Percentiles rank a stretch among this genome's conserved stretches.
These are phyloP conservation scores for Ochotona curzoniae DNA, from an alignment of 2,113 vertebrate species.

Conservation along the genomic window DNA sequence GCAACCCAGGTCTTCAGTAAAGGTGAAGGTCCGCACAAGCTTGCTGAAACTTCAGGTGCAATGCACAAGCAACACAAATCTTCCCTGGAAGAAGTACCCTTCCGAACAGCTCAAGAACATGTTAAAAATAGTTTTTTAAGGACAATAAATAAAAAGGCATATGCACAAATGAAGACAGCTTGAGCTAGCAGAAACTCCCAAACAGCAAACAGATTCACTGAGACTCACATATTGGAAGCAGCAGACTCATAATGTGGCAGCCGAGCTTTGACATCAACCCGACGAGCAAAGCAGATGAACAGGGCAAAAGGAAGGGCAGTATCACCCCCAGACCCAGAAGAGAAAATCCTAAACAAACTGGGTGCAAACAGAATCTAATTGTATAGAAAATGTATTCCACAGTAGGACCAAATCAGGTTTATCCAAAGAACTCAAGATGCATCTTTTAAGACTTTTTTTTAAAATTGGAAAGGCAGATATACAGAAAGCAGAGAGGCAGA, in stretches of 20 bases:
- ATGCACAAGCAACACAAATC: not conserved
- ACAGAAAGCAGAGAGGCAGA: no score
- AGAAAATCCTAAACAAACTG: not conserved
- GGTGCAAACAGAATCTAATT: not conserved
- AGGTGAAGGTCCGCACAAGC: not conserved
- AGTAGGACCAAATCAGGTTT: not conserved
- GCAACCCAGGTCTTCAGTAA: not conserved
- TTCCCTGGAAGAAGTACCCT: not conserved
- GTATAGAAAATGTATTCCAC: not conserved
- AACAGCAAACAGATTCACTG: not conserved
- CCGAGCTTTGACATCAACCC: not conserved
- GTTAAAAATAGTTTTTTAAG: not conserved
- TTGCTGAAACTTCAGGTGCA: not conserved
- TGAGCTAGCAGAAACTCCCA: not conserved
- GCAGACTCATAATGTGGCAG: not conserved
- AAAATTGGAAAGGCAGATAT: no score
- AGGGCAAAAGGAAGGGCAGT: not conserved
- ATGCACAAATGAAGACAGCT: not conserved
- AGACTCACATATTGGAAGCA: not conserved
- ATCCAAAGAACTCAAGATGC: not conserved
- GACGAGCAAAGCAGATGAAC: not conserved
- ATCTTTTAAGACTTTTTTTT: no score
- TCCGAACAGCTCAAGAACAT: not conserved
- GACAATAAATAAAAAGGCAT: not conserved
- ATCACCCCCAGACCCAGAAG: not conserved